Evolutionary conservation across 2,888 invertebrate genomes (phyloP).

Genomic region (Scrobipalpa atriplicella): DNA sequence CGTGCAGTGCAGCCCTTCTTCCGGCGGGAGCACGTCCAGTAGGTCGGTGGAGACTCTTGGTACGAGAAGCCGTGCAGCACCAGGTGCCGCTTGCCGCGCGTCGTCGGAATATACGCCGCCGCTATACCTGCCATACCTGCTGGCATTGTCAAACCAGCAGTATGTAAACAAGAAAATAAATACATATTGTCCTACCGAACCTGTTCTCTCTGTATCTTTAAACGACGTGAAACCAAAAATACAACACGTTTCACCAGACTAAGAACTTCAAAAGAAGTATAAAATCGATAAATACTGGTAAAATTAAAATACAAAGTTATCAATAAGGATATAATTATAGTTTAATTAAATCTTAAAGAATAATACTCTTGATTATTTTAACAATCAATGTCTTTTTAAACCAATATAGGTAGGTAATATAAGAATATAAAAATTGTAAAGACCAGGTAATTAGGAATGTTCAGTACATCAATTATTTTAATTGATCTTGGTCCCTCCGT

Average conservation of each 20-base stretch:
- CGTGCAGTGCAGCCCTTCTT: slow-evolving; percentile 54
- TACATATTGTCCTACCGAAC: too few species aligned
- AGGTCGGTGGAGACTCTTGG: slow-evolving; percentile 43
- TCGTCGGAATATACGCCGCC: slow-evolving; percentile 62
- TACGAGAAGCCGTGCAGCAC: slow-evolving; percentile 64
- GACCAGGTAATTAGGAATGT: slow-evolving; percentile 73
- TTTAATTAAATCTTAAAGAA: slow-evolving; percentile 69
- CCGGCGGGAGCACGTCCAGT: slow-evolving; percentile 59
- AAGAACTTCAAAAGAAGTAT: too few species aligned
- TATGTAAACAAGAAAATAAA: too few species aligned
- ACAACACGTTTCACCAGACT: too few species aligned
- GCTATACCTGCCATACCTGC: slow-evolving; percentile 25
- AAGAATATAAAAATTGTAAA: slow-evolving; percentile 48
- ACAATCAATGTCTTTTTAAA: slow-evolving; percentile 60
- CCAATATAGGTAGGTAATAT: slow-evolving; percentile 58
- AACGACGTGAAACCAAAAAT: too few species aligned
- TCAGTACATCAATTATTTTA: slow-evolving; percentile 67
- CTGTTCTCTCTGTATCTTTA: too few species aligned
- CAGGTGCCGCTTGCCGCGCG: slow-evolving; percentile 57
- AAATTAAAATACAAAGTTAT: slow-evolving; percentile 9
- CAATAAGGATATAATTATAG: slow-evolving; percentile 46
- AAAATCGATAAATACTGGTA: too few species aligned
- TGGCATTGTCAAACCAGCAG: background rate
- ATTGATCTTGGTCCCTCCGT: slow-evolving; percentile 69
- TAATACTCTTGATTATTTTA: slow-evolving; percentile 76